Conservation (phyloP, 2,113 vertebrate genomes). For the Noctilio leporinus region DNA sequence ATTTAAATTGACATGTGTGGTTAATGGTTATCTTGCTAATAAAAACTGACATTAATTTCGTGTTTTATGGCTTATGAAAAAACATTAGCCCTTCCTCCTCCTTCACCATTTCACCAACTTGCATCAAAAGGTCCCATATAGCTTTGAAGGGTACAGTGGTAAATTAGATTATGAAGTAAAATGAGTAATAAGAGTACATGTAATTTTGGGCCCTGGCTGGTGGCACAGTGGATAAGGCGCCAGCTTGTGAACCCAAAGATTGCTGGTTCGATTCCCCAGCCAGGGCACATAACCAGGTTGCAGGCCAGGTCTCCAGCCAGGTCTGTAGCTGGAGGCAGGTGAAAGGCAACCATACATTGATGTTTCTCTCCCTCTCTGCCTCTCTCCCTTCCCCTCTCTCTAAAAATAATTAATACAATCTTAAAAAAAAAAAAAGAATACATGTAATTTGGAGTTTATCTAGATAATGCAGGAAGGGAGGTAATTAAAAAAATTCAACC, state of each 20-base stretch:
- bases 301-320: no score
- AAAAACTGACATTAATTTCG: constrained; percentile 6
- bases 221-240: no score
- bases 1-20: neutral
- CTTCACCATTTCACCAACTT: neutral
- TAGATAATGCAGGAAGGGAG: neutral
- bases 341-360: no score
- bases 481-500: neutral
- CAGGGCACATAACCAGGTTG: no score
- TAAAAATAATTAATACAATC: no score
- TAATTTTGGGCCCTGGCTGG: no score
- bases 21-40: neutral
- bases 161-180: constrained; percentile 3
- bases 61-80: neutral
- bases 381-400: no score
- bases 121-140: neutral
- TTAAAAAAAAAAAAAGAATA: no score
- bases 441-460: neutral
- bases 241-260: no score
- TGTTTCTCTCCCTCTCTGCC: no score
- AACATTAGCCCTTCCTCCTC: neutral
- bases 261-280: no score
- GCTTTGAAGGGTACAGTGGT: neutral
- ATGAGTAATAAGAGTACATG: neutral
- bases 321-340: no score